Evolutionary conservation across 1,140 invertebrate genomes (phyloP), one percentile per base, ranked within the genome.

Genomic region (Trachelipus rathkii): DNA sequence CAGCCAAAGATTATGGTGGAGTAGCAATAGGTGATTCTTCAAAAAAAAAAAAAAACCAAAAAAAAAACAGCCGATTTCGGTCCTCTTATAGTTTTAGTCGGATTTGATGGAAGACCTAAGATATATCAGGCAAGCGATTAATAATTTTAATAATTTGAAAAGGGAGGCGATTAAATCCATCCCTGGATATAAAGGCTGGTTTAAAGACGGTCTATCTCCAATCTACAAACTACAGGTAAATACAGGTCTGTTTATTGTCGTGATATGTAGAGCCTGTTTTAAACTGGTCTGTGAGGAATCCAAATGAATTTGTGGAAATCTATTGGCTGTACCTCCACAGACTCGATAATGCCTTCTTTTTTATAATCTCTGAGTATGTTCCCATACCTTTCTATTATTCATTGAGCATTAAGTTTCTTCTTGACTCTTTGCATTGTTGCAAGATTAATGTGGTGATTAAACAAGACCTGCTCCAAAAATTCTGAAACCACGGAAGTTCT

Each of bases 191-290:
- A 44, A 24, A 13, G 76, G 45, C 50, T 78, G 44, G 45, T 77
- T 77, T 8, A 78, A n/a, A 1, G 72, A 77, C 19, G 76, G 76
- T 60, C 11, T 45, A 13, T 44, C 10, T 23, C 50, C 76, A 10
- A 53, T 44, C 19, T 77, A 60, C 21, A 75, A 10, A 70, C 76
- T 77, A 46, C 76, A 77, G 67, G 78, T 77, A 11, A 77, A 75
- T 9, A 76, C 76, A 15, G 76, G 72, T 15, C 76, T 33, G 0
- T 77, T 44, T 19, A 43, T 72, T 0, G 24, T 72, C 5, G 71
- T n/a, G 7, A 3, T 0, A 0, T 15, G n/a, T 1, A 43, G n/a
- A 0, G 21, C 21, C 71, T 10, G 71, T 72, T 15, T 24, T 11
- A 72, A 0, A 72, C 71, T 5, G 5, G 11, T 3, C 71, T 24